Evolutionary conservation across 2,113 vertebrate species (phyloP), one percentile per base, ranked within the genome.

Genomic region (Chaetops frenatus): DNA sequence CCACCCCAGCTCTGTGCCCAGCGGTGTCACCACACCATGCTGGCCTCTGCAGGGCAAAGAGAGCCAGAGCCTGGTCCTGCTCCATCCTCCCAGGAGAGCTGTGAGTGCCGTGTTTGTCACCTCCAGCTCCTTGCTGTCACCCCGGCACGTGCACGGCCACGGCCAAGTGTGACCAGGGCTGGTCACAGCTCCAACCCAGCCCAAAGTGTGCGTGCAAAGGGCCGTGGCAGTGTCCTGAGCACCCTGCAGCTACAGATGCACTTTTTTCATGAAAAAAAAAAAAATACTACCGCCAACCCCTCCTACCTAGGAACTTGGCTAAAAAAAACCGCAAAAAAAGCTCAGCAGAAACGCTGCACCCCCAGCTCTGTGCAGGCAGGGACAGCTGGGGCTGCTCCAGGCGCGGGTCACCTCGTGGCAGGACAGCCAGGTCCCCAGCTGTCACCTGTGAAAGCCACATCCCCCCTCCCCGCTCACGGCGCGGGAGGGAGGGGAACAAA

Each of bases 351-450:
- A 19, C 4, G 14, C 54, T 69, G 77, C 61, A 10, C 38, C 38
- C 38, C 38, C 38, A 38, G 38, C 38, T 38, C 38, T 11, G 38
- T 38, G 38, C 38, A 38, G 38, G 9, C 3, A 53, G 61, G 71
- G 71, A 64, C 87, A 86, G 84, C 66, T 86, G 86, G 23, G 35
- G 51, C 87, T 38, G 64, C 81, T 84, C 42, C 5, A 1, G 73
- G 45, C 17, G 0, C 1, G 1, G 53, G 71, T 90, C 62, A 79
- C 56, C 54, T 54, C 23, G 2, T 25, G 42, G 69, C 90, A 92
- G 72, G 42, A 66, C 73, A 65, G 29, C 29, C 84, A 44, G 48
- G 74, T 80, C 83, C 76, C 71, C 96, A 95, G 93, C 93, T 96
- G 94, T 47, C 92, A 56, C 88, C 86, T 40, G 76, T 21, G 10